phyloP scores from a whole-genome alignment of 37 sponge, comb jelly and placozoan genomes.

The Crambe crambe region DNA sequence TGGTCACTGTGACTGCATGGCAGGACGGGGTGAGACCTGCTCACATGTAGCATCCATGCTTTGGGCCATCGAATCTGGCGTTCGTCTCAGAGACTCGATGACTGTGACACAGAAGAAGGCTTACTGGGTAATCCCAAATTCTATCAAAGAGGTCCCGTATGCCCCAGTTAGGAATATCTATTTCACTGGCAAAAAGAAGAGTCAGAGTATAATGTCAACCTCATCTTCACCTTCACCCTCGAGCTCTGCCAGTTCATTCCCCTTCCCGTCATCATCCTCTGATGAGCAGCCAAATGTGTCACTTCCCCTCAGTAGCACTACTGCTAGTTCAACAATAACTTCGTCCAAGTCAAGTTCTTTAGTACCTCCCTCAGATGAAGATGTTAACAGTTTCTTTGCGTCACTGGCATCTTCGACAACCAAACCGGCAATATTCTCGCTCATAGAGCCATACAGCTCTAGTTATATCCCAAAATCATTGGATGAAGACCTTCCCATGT shows the following conservation, averaged over 20 bases:
- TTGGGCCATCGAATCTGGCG: slow-evolving; percentile 56
- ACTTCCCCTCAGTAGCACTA: too few species aligned
- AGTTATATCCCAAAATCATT: slow-evolving; percentile 30
- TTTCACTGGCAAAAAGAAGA: slow-evolving; percentile 38
- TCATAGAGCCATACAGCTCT: slow-evolving; percentile 24
- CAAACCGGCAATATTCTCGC: slow-evolving; percentile 52
- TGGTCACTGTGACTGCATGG: slow-evolving; percentile 84
- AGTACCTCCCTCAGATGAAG: neutral
- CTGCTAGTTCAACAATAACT: neutral
- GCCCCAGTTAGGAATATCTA: slow-evolving; percentile 39
- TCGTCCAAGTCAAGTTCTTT: neutral
- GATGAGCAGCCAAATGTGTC: too few species aligned
- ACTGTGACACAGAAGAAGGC: slow-evolving; percentile 57
- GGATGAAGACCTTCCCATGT: slow-evolving; percentile 9
- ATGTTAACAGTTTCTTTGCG: neutral
- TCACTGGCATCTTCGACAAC: neutral
- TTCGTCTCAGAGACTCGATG: slow-evolving; percentile 32
- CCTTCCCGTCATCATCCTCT: too few species aligned
- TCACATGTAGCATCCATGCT: slow-evolving; percentile 67
- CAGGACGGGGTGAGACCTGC: slow-evolving; percentile 72
- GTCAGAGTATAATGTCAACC: neutral
- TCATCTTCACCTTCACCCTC: neutral
- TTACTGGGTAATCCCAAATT: slow-evolving; percentile 56
- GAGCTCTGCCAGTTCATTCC: too few species aligned
- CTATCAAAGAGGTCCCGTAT: slow-evolving; percentile 38